These are phyloP conservation scores for Donacobius atricapilla DNA, from an alignment of 2,113 vertebrate genomes.

Conservation along the genomic window DNA sequence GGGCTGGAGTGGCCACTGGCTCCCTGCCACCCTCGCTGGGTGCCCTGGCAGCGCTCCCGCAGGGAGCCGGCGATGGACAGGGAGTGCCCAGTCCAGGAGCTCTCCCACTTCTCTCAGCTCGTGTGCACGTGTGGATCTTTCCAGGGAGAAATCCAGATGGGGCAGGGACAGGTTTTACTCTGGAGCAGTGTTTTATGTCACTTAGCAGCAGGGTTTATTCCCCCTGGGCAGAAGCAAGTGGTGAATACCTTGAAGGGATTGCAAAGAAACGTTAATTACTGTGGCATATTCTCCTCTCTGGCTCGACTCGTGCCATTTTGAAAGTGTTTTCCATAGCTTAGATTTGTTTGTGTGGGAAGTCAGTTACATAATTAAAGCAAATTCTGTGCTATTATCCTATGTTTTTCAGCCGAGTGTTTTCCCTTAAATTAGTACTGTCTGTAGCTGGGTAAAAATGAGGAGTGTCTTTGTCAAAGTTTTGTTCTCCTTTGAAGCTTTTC, in stretches of 20 bases:
- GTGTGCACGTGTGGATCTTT: accelerated
- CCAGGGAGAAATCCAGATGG: not conserved
- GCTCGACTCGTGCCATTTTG: not conserved
- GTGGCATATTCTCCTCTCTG: not conserved
- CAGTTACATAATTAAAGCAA: constrained; percentile 14
- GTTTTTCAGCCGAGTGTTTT: not conserved
- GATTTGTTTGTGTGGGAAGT: constrained; percentile 14
- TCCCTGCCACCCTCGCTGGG: not conserved
- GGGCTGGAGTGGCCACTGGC: not conserved
- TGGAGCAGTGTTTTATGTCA: not conserved
- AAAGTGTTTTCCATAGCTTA: not conserved
- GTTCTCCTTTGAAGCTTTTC: not conserved
- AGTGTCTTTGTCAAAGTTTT: not conserved
- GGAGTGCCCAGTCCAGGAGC: accelerated
- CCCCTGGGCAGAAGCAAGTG: not conserved
- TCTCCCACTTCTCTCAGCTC: not conserved
- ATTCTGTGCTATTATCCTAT: not conserved
- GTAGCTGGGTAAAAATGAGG: not conserved
- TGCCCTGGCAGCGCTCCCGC: not conserved
- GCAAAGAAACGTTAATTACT: not conserved
- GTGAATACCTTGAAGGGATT: not conserved
- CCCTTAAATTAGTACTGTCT: not conserved
- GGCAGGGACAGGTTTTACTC: not conserved
- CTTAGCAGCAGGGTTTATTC: not conserved
- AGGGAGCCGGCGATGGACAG: not conserved